These are phyloP conservation scores for Actenoides lindsayi DNA, from an alignment of 2,113 vertebrate species.

Conservation along the genomic window DNA sequence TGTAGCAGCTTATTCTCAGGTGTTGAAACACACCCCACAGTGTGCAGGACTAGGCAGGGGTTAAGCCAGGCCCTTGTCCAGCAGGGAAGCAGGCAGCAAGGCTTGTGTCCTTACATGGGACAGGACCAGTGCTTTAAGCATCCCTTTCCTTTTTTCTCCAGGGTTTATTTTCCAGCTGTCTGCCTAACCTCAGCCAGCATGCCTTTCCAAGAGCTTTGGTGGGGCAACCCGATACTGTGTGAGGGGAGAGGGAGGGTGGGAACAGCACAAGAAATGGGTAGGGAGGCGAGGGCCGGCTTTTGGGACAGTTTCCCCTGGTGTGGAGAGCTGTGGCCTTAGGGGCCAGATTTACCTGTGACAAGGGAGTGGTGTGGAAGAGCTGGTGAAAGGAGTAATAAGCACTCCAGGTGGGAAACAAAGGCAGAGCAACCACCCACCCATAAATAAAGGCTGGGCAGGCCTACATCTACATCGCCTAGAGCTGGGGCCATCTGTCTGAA, in stretches of 20 bases:
- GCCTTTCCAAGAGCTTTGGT: neutral
- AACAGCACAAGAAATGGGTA: neutral
- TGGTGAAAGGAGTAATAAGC: neutral
- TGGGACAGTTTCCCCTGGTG: neutral
- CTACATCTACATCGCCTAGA: neutral
- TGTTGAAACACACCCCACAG: neutral
- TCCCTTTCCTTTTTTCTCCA: neutral
- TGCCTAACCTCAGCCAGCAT: neutral
- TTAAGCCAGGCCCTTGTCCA: neutral
- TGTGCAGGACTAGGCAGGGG: neutral
- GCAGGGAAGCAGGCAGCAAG: neutral
- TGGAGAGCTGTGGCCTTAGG: neutral
- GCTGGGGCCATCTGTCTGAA: constrained; percentile 10
- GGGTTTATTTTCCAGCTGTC: neutral
- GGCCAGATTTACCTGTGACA: neutral
- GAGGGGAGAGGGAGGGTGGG: neutral
- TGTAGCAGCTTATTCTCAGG: neutral
- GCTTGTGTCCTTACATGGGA: neutral
- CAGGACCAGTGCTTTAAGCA: neutral
- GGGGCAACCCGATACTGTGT: rapidly evolving
- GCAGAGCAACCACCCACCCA: neutral
- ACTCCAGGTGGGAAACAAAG: constrained; percentile 11
- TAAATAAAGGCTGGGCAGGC: neutral
- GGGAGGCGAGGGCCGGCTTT: neutral
- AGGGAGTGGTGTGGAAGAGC: neutral